Base-by-base conservation (phyloP, 2,888 invertebrate genomes). In the Dryadula phaetusa region DNA sequence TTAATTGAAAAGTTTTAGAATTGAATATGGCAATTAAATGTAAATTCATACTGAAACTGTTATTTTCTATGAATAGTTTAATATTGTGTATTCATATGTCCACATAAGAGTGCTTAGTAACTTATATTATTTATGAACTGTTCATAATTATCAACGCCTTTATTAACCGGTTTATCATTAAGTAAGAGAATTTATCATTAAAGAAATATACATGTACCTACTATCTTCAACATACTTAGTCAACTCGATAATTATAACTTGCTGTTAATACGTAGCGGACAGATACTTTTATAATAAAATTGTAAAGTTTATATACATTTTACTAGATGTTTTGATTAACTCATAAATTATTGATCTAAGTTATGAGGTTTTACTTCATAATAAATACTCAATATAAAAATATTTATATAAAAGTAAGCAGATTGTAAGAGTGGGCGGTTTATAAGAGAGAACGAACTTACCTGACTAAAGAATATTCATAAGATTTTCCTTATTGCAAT, bases 391-490 rank as follows among this genome's bases (percentile, higher is more conserved):
- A 69, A 53, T 71, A 74, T 42, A 70, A 70, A 73, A 77, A 79
- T 79, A 80, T 80, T 82, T 81, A 75, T 80, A 67, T 77, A 85
- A 84, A 86, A 84, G 74, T 80, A 79, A 86, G 79, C 90, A 89
- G 89, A 82, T 83, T 86, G 86, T 76, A 78, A 77, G 79, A 79
- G 85, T 88, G 86, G 88, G 89, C 86, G 87, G 88, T 83, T 84
- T 78, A 76, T 75, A 79, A 25, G 37, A 82, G n/a, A 25, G 44
- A 73, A 75, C 74, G 74, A 75, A 83, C 87, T 84, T 83, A 91
- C 90, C 91, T 87, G 79, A 68, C 67, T 64, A 68, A 67, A 71
- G 70, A 77, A 73, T 75, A 73, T 75, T 74, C 64, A 63, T 58
- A 67, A 65, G 70, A 63, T 72, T 76, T 76, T 76, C 74, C 75